These are phyloP conservation scores for Passer domesticus DNA, from an alignment of 2,113 vertebrate species.

Conservation along the genomic window DNA sequence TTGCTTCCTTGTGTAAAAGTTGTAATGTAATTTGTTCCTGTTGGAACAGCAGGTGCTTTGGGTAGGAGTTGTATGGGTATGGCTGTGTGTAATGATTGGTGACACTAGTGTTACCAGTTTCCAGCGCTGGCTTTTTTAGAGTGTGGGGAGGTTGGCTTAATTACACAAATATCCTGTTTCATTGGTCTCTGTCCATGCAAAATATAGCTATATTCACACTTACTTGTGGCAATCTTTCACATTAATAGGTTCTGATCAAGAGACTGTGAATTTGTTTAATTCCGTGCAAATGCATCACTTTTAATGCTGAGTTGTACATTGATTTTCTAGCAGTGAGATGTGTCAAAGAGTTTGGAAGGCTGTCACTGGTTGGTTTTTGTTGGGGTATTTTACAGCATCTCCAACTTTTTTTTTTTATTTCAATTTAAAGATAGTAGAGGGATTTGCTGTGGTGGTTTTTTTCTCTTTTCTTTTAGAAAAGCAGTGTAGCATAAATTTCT, in stretches of 20 bases:
- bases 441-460: neutral
- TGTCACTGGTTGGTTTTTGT: neutral
- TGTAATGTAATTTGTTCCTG: neutral
- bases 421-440: neutral
- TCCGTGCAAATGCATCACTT: neutral
- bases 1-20: neutral
- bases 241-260: neutral
- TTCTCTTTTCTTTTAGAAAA: neutral
- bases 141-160: neutral
- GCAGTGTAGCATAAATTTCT: neutral
- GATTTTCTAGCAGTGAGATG: neutral
- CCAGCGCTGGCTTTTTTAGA: neutral
- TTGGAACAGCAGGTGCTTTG: neutral
- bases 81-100: neutral
- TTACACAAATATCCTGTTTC: neutral
- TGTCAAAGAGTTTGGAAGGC: neutral
- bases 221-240: neutral
- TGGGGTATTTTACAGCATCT: neutral
- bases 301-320: neutral
- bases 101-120: neutral
- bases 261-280: neutral
- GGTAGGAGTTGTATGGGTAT: neutral
- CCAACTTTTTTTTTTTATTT: neutral
- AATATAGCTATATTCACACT: neutral
- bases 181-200: neutral